Evolutionary conservation across 2,888 invertebrate species (phyloP), one percentile per base, ranked within the genome.

Genomic region (Nymphalis polychloros): DNA sequence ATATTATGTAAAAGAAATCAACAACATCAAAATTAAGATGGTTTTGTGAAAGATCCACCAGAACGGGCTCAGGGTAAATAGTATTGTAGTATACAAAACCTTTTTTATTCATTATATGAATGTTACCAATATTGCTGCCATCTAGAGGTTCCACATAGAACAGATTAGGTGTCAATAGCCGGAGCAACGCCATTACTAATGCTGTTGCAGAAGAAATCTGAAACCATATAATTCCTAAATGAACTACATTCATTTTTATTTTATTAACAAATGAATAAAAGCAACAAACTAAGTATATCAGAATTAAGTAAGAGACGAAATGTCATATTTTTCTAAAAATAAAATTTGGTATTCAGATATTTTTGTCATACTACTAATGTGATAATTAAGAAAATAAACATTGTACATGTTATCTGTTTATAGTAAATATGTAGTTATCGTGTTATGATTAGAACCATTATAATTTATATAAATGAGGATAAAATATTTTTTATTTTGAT

Each of bases 181-280:
- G 86, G 8, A 89, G 77, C 23, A 89, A 71, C 17, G 86, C 82
- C 76, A 90, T 77, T 69, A 86, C 84, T 76, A 91, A 88, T 41
- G 91, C 90, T 65, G 91, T 90, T 1, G 84, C 84, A n/a, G 91
- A 82, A 31, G 92, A 92, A 55, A 90, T 81, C 92, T 92, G 82
- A 52, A 84, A 84, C 64, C 68, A 71, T 65, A 70, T 67, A 63
- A 8, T 53, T 20, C 53, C 4, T 23, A 53, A 53, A 27, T 4
- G 19, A 41, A 23, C 20, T n/a, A 31, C n/a, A 27, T 27, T 27
- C 5, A 31, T 27, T 3, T 3, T 27, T 10, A 35, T 31, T 13
- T 41, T 41, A 13, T 48, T 48, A 17, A 2, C 8, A 20, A 16
- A 17, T 57, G 3, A 47, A 17, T 27, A 27, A 41, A 13, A 10